Conservation (phyloP, 2,113 vertebrate genomes). For the Synchiropus splendidus region DNA sequence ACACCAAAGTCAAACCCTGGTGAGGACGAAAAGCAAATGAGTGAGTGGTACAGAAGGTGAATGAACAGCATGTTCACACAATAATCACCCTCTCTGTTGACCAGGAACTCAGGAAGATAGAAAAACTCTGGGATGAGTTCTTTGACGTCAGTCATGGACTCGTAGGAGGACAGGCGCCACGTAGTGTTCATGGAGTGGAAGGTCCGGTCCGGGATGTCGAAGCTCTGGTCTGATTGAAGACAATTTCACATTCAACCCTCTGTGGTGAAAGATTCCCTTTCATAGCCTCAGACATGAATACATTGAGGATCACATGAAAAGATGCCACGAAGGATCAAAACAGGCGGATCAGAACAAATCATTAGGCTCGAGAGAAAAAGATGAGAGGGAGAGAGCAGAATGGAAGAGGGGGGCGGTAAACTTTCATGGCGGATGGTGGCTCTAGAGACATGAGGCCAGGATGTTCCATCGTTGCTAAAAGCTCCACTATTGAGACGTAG, state of each 20-base stretch:
- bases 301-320: conserved; percentile 39
- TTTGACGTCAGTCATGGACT: conserved; percentile 98
- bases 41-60: not conserved
- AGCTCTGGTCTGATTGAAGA: conserved; percentile 87
- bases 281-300: conserved; percentile 46
- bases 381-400: conserved; percentile 5
- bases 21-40: not conserved
- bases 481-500: conserved; percentile 2
- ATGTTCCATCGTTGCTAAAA: conserved; percentile 14
- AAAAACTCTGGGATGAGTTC: conserved; percentile 98
- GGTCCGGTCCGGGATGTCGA: conserved; percentile 98
- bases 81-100: conserved; percentile 88
- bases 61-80: not conserved
- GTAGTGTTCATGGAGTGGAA: conserved; percentile 98
- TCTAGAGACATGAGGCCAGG: conserved; percentile 8
- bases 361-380: conserved; percentile 15
- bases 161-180: conserved; percentile 93
- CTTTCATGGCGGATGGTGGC: conserved; percentile 28
- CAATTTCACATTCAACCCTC: conserved; percentile 39
- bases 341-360: conserved; percentile 26
- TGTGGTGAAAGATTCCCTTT: conserved; percentile 53
- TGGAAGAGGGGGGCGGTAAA: conserved; percentile 4
- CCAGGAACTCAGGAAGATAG: conserved; percentile 93
- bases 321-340: conserved; percentile 36
- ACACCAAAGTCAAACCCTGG: conserved; percentile 96